Base-by-base conservation (phyloP, 2,888 invertebrate species). In the Meganola albula region DNA sequence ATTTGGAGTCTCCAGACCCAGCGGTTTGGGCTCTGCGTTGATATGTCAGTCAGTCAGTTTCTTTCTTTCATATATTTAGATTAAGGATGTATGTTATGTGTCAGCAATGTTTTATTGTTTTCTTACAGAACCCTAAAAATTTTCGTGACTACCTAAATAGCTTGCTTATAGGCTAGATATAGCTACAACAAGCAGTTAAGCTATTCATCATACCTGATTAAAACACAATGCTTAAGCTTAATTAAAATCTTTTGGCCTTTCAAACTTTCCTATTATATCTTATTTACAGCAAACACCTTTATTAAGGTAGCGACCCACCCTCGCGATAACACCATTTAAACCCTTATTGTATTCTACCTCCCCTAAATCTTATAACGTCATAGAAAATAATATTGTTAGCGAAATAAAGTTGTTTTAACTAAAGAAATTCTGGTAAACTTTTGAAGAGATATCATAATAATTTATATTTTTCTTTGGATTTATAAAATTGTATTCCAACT, bases 171-270 rank as follows among this genome's bases (percentile, higher is more conserved):
- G n/a, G n/a, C n/a, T n/a, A n/a, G n/a, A n/a, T n/a, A n/a, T n/a
- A n/a, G n/a, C n/a, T n/a, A n/a, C n/a, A n/a, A n/a, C n/a, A 44
- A 43, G 53, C 48, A 48, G 48, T 59, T 34, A 36, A 44, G 46
- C 51, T 58, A 55, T 57, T 59, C 41, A 63, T 53, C 48, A 48
- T 46, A 55, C 47, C 47, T 53, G 53, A 59, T 59, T 55, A 51
- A 37, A 48, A 43, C 39, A 48, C 44, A 50, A 54, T 53, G 56
- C 57, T 48, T 40, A 41, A 27, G 40, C 53, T 57, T 55, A 55
- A 53, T 56, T 53, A 53, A 45, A 53, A 50, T 45, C 38, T 40
- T 40, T 34, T 44, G 31, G 43, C 46, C 56, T 55, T 53, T 53
- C 46, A 57, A 51, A 45, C 51, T 38, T 33, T 44, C 20, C 53